Base-by-base conservation (phyloP, 2,113 vertebrate species). In the Echinops telfairi region DNA sequence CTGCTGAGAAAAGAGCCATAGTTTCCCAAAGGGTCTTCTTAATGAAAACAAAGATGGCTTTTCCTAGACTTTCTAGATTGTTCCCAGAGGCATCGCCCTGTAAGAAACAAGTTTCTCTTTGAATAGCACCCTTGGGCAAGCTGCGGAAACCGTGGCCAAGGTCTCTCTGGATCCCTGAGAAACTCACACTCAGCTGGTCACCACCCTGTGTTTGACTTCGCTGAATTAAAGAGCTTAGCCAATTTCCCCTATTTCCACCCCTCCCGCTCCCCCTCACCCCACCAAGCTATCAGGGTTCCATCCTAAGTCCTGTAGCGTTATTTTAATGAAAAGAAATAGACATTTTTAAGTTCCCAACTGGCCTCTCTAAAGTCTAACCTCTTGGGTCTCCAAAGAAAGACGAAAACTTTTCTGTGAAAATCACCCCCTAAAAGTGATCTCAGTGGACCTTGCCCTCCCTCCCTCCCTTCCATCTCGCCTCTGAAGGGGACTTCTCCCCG, bases 221-320 rank as follows among this genome's bases (percentile, higher is more conserved):
- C 75, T 6, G 22, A 57, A 27, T 20, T 78, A 25, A 38, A 62
- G 27, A 29, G 80, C 53, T 40, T 2, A 6, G 12, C 47, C 47
- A 53, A 53, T 53, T 12, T 53, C 47, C 47, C 12, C 47, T 9
- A 53, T 14, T 53, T 53, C 12, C 47, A 53, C 47, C 47, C 5
- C 43, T 10, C 5, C 43, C 43, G 10, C 43, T 10, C 43, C 43
- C 47, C 47, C 43, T 1, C 3, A 7, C 68, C 43, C 2, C 3
- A 7, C 68, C 78, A 31, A 38, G 0, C 10, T 8, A 0, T 4
- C 8, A 10, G 73, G 58, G 16, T 6, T 31, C 15, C 1, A 2
- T 66, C 40, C 10, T 47, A 43, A 79, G 25, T 0, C 4, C 53
- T 16, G 4, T 20, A 8, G 20, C 3, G 6, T 27, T 8, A 14